These are phyloP conservation scores for Cyclophora punctaria DNA, from an alignment of 2,888 invertebrate species.

Conservation along the genomic window DNA sequence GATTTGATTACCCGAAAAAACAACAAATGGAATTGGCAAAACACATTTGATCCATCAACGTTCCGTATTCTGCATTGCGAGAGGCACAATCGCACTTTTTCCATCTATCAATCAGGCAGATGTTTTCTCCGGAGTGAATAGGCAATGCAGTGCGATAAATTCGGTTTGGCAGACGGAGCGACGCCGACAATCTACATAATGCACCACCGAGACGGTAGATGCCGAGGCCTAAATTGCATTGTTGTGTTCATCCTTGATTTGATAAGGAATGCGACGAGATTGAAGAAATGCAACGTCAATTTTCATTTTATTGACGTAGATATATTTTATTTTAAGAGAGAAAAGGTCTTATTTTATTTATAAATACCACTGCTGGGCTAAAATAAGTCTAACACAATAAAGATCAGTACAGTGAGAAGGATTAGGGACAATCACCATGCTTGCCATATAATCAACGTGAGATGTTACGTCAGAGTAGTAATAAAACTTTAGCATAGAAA, in stretches of 20 bases:
- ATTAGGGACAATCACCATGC: no score
- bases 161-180: conserved; percentile 54
- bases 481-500: no score
- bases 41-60: no score
- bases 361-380: no score
- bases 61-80: neutral
- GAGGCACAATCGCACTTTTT: conserved; percentile 5
- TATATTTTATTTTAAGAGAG: no score
- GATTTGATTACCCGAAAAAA: no score
- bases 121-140: conserved; percentile 64
- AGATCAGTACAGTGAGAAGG: no score
- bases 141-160: conserved; percentile 70
- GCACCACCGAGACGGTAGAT: conserved; percentile 40
- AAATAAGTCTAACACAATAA: no score
- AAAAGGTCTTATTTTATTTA: no score
- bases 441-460: no score
- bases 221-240: conserved; percentile 43
- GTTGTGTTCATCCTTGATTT: conserved; percentile 41
- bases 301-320: neutral
- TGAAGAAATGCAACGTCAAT: conserved; percentile 2
- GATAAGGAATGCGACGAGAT: conserved; percentile 24
- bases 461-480: no score
- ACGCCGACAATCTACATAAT: conserved; percentile 64
- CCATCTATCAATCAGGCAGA: conserved; percentile 45
- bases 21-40: no score